phyloP scores from a whole-genome alignment of 2,113 vertebrate species.

The Esox niger region DNA sequence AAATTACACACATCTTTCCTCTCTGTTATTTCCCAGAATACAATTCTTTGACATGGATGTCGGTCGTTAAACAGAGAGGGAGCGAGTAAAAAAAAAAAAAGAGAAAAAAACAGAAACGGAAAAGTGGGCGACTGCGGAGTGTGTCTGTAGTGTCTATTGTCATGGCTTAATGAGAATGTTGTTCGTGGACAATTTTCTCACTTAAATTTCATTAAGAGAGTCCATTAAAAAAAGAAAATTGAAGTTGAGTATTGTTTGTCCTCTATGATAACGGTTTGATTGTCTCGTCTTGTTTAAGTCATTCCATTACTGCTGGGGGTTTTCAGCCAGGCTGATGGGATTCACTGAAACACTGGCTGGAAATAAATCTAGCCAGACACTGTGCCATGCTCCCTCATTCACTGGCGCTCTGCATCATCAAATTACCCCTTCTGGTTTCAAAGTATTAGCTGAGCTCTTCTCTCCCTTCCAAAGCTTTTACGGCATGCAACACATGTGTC shows the following conservation, averaged over 20 bases:
- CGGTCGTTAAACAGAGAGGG: slow-evolving; percentile 24
- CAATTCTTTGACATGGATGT: slow-evolving; percentile 34
- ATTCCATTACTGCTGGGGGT: neutral
- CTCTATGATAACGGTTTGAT: neutral
- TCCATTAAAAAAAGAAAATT: slow-evolving; percentile 17
- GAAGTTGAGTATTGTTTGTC: slow-evolving; percentile 1
- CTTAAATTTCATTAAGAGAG: slow-evolving; percentile 2
- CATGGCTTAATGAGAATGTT: neutral
- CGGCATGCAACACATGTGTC: slow-evolving; percentile 14
- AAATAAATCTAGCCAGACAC: slow-evolving; percentile 7
- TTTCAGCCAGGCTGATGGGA: neutral
- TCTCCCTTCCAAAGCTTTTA: neutral
- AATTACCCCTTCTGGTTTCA: neutral
- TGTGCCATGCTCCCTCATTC: neutral
- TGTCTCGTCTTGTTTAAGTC: neutral
- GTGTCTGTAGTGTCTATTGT: slow-evolving; percentile 21
- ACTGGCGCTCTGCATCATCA: neutral
- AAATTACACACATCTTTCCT: slow-evolving; percentile 54
- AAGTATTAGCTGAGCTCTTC: neutral
- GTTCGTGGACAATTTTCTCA: slow-evolving; percentile 13
- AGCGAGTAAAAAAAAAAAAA: too few relatives aligned
- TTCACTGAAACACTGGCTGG: neutral
- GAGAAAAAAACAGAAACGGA: too few relatives aligned
- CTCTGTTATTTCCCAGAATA: slow-evolving; percentile 38
- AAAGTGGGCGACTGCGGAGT: too few relatives aligned